Evolutionary conservation across 2,888 invertebrate species (phyloP).

Genomic region (Heliconius ismenius): DNA sequence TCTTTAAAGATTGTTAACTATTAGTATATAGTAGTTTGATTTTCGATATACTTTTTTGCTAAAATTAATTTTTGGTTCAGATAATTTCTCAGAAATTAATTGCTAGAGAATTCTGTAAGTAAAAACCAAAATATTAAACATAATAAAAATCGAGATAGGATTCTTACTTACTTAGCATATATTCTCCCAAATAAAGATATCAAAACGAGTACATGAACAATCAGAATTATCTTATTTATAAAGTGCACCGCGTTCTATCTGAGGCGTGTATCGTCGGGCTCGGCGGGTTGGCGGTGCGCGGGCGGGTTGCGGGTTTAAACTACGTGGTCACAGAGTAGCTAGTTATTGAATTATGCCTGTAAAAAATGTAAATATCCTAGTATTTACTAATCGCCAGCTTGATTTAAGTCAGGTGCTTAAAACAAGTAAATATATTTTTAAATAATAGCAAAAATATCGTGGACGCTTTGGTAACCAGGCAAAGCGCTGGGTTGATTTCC

Average conservation of each 20-base stretch:
- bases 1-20: neutral
- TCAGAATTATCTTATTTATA: constrained; percentile 37
- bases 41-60: neutral
- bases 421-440: neutral
- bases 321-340: constrained; percentile 55
- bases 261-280: constrained; percentile 50
- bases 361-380: too few species aligned
- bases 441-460: too few species aligned
- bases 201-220: constrained; percentile 30
- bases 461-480: too few species aligned
- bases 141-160: neutral
- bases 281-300: constrained; percentile 47
- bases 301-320: constrained; percentile 62
- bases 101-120: neutral
- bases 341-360: constrained; percentile 9
- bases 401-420: neutral
- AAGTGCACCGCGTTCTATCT: constrained; percentile 49
- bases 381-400: neutral
- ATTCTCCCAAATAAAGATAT: constrained; percentile 28
- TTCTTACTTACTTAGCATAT: neutral
- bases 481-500: too few species aligned
- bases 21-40: neutral
- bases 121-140: neutral
- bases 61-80: neutral
- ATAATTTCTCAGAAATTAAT: neutral